phyloP scores from a whole-genome alignment of 2,113 vertebrate genomes.

The Dasyprocta punctata region DNA sequence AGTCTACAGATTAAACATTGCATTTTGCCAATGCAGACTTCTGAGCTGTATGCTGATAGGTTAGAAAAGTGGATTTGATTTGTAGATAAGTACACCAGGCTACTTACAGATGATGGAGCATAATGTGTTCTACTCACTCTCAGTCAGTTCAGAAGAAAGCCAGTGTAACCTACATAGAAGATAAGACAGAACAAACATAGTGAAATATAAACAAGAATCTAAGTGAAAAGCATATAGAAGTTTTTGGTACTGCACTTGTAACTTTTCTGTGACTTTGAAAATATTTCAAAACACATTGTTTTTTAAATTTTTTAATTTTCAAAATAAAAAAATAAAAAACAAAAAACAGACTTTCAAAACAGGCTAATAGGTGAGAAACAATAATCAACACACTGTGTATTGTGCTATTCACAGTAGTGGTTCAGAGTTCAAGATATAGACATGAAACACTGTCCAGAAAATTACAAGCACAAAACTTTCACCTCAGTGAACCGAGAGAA shows the following conservation, averaged over 20 bases:
- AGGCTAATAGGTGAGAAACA: too few relatives aligned
- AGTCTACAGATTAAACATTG: not conserved
- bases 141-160: not conserved
- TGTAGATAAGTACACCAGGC: not conserved
- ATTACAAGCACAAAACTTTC: too few relatives aligned
- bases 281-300: conserved; percentile 57
- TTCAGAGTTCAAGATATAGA: too few relatives aligned
- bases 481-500: too few relatives aligned
- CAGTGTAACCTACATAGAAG: not conserved
- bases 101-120: not conserved
- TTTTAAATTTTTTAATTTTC: not conserved
- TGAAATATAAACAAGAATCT: conserved; percentile 17
- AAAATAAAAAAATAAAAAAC: too few relatives aligned
- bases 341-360: too few relatives aligned
- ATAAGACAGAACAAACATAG: not conserved
- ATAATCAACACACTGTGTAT: too few relatives aligned
- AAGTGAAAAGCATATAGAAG: not conserved
- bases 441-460: too few relatives aligned
- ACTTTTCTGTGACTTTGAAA: conserved; percentile 68
- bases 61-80: not conserved
- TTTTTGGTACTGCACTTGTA: not conserved
- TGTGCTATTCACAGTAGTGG: too few relatives aligned
- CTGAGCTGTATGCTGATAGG: not conserved
- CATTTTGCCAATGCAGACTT: not conserved
- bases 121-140: not conserved